Evolutionary conservation across 2,797 vertebrate genomes (phyloP), one percentile per base, ranked within the genome.

Genomic region (Urosaurus nigricauda): DNA sequence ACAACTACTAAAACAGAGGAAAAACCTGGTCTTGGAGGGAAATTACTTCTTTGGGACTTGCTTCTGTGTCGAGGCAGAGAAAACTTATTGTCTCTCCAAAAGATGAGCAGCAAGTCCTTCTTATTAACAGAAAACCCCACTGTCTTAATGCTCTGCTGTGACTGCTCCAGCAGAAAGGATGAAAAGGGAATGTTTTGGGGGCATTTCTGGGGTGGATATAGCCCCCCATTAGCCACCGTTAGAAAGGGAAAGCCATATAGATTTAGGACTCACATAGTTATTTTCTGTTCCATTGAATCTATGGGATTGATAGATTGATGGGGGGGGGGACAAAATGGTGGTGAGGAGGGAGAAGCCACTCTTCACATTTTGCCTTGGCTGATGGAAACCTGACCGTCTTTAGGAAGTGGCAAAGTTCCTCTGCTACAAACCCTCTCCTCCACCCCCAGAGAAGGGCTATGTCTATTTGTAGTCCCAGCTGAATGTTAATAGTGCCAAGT

Each of bases 41-140:
- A 0, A 11, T 91, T 84, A 91, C 89, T 88, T 92, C 43, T 19
- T 1, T 89, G 82, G 51, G 85, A 24, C 43, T 91, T 86, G 51
- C 40, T 53, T 51, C 7, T 14, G 21, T n/a, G 58, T 58, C 51
- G 0, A 68, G 17, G 19, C 24, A 17, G 35, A 53, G 51, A 47
- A 56, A 16, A 17, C n/a, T 19, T 71, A 35, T 13, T 4, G 5
- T 56, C n/a, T 73, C 35, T 37, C n/a, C 14, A 37, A 19, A 19
- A 40, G 74, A 40, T 43, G 24, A 29, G 19, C 40, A 14, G 26
- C 8, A 6, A 8, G 35, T 37, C 17, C 17, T 74, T 9, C 3
- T 63, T 24, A 40, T 2, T 75, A 37, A 19, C 37, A 43, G 37
- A 75, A 75, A 75, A 43, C 73, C 21, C 37, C 37, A 73, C n/a